These are phyloP conservation scores for Petrocephalus schoutedeni DNA, from an alignment of 2,797 vertebrate species.

Conservation along the genomic window DNA sequence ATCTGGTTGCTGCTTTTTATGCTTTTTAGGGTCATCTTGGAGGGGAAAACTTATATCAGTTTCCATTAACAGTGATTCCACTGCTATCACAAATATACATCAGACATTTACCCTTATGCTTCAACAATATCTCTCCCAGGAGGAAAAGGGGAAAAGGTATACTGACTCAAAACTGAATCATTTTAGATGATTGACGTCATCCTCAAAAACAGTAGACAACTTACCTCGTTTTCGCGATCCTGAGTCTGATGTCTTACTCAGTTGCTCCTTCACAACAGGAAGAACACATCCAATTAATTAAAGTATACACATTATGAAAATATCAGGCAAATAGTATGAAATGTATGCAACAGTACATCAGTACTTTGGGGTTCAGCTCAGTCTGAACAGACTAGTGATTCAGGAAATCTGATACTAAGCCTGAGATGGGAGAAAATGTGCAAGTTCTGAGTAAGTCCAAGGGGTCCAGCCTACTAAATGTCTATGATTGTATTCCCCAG, in stretches of 20 bases:
- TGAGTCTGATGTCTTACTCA: rapidly evolving
- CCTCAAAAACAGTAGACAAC: not conserved
- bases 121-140: too few species aligned
- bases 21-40: not conserved
- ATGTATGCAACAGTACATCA: not conserved
- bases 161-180: not conserved
- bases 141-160: too few species aligned
- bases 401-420: not conserved
- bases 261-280: not conserved
- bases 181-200: not conserved
- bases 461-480: too few species aligned
- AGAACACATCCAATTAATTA: not conserved
- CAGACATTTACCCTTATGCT: too few species aligned
- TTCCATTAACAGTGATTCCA: too few species aligned
- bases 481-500: too few species aligned
- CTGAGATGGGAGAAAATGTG: not conserved
- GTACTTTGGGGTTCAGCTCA: not conserved
- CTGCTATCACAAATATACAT: too few species aligned
- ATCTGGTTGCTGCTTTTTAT: not conserved
- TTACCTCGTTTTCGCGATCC: not conserved
- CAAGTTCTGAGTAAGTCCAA: not conserved
- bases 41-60: too few species aligned
- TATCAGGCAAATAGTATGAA: not conserved
- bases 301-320: not conserved
- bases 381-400: not conserved